Evolutionary conservation across 2,888 invertebrate species (phyloP).

Genomic region (Odontocerum albicorne): DNA sequence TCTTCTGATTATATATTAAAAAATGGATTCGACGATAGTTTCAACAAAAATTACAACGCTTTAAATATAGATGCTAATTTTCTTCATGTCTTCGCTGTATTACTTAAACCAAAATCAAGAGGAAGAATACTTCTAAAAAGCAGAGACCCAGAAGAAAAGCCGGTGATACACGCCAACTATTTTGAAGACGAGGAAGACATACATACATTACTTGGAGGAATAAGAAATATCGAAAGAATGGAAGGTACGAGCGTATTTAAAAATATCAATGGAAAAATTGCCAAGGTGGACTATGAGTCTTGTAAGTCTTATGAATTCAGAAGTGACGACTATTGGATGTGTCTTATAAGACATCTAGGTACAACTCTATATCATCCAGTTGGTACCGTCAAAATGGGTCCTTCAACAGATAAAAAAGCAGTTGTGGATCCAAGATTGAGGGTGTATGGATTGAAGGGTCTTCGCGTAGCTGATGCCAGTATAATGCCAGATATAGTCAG

Average conservation of each 20-base stretch:
- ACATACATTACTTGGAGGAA: slow-evolving; percentile 45
- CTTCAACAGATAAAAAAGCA: slow-evolving; percentile 56
- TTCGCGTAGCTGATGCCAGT: slow-evolving; percentile 75
- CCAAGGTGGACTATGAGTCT: slow-evolving; percentile 39
- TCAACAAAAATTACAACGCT: slow-evolving; percentile 32
- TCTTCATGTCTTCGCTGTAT: slow-evolving; percentile 51
- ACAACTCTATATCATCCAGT: slow-evolving; percentile 69
- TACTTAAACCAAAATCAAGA: slow-evolving; percentile 68
- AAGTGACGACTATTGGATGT: slow-evolving; percentile 66
- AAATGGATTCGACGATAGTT: slow-evolving; percentile 42
- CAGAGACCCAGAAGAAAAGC: slow-evolving; percentile 62
- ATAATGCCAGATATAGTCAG: slow-evolving; percentile 77
- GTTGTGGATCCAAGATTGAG: slow-evolving; percentile 69
- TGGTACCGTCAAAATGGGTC: slow-evolving; percentile 75
- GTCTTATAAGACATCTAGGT: slow-evolving; percentile 63
- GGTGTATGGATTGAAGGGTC: slow-evolving; percentile 64
- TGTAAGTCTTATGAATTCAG: slow-evolving; percentile 39
- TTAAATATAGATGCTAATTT: slow-evolving; percentile 38
- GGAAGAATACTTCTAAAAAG: slow-evolving; percentile 69
- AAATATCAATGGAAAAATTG: slow-evolving; percentile 42
- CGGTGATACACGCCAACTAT: slow-evolving; percentile 61
- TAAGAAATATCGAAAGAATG: slow-evolving; percentile 44
- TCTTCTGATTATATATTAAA: neutral
- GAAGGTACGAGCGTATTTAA: slow-evolving; percentile 47
- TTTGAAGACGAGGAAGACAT: slow-evolving; percentile 55